A percentile compares a stretch with the other conserved stretches of the same genome.
Evolutionary conservation across 1,140 invertebrate genomes (phyloP).

Genomic region (Sycobia sp.): DNA sequence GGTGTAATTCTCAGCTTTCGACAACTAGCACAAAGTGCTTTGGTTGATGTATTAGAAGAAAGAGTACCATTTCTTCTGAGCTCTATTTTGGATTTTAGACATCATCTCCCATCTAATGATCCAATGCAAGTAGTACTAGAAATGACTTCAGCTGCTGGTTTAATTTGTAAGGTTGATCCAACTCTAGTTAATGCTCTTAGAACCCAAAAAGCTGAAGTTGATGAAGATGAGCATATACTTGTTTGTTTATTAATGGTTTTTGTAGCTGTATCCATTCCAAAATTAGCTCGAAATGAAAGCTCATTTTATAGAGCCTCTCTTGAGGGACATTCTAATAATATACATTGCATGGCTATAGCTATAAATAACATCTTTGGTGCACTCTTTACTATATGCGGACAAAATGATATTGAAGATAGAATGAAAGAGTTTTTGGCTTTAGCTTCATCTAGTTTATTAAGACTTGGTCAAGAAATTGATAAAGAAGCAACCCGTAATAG

Average conservation of each 20-base stretch:
- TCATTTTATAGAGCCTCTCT: conserved; percentile 90
- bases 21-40: conserved; percentile 88
- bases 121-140: conserved; percentile 92
- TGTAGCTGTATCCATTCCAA: conserved; percentile 96
- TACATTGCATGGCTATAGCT: conserved; percentile 94
- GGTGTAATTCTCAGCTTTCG: conserved; percentile 96
- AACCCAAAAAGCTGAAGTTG: conserved; percentile 81
- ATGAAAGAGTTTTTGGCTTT: conserved; percentile 98
- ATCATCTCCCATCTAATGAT: conserved; percentile 89
- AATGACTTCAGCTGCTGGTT: conserved; percentile 94
- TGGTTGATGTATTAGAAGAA: conserved; percentile 92
- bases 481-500: conserved; percentile 92
- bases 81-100: conserved; percentile 92
- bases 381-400: conserved; percentile 92
- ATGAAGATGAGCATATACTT: conserved; percentile 92
- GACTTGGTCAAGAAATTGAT: conserved; percentile 93
- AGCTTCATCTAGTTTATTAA: conserved; percentile 91
- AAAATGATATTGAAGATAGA: conserved; percentile 94
- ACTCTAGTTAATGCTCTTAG: conserved; percentile 87
- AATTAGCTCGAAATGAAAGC: conserved; percentile 88
- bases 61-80: conserved; percentile 96
- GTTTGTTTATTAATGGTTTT: conserved; percentile 98
- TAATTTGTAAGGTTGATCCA: conserved; percentile 93
- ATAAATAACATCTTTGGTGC: conserved; percentile 97
- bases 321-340: conserved; percentile 96